These are phyloP conservation scores for Karalla daura DNA, from an alignment of 2,797 vertebrate genomes.

Conservation along the genomic window DNA sequence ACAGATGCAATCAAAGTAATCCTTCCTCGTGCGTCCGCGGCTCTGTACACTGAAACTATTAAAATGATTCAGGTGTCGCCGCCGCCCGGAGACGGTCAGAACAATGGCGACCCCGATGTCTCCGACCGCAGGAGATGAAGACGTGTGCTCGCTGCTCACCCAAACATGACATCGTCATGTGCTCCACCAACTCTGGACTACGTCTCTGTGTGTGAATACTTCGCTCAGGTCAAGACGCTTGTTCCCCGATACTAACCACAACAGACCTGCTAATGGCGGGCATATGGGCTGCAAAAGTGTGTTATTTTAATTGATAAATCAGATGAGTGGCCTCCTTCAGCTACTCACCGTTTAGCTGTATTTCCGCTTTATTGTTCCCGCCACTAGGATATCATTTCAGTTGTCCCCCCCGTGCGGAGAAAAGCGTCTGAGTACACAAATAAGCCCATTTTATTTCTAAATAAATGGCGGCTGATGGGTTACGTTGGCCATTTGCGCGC, in stretches of 20 bases:
- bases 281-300: slow-evolving; percentile 33
- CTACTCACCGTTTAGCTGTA: slow-evolving; percentile 38
- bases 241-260: slow-evolving; percentile 47
- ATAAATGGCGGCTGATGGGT: slow-evolving; percentile 63
- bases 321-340: slow-evolving; percentile 40
- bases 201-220: slow-evolving; percentile 57
- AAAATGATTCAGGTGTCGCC: slow-evolving; percentile 70
- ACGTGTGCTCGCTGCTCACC: slow-evolving; percentile 46
- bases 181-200: slow-evolving; percentile 17
- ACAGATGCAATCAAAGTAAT: slow-evolving; percentile 65
- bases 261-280: slow-evolving; percentile 45
- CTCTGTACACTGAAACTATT: slow-evolving; percentile 60
- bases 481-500: slow-evolving; percentile 55
- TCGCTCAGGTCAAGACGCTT: slow-evolving; percentile 64
- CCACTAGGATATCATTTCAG: slow-evolving; percentile 50
- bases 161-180: slow-evolving; percentile 44
- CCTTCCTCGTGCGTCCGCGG: slow-evolving; percentile 47
- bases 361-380: slow-evolving; percentile 48
- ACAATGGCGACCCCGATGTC: slow-evolving; percentile 50
- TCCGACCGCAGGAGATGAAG: slow-evolving; percentile 49
- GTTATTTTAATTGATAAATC: slow-evolving; percentile 56
- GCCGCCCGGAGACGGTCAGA: slow-evolving; percentile 49
- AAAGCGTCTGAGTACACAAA: slow-evolving; percentile 39
- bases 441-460: slow-evolving; percentile 60
- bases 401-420: slow-evolving; percentile 48